Percentiles rank a stretch among this genome's conserved stretches.
Conservation (phyloP, 2,888 invertebrate species). For the Eilema griseolum region DNA sequence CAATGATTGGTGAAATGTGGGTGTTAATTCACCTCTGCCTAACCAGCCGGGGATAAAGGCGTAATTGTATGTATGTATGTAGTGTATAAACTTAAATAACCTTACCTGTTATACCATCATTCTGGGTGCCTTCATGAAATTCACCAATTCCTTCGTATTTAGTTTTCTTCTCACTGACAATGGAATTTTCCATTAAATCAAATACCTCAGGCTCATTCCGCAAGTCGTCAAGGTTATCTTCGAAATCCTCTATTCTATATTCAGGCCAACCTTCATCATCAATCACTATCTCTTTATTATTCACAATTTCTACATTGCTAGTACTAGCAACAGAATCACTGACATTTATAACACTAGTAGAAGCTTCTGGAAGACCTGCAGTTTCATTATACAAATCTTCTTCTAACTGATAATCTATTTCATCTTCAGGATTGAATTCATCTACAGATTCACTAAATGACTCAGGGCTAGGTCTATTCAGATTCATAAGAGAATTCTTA, state of each 20-base stretch:
- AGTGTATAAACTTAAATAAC: neutral
- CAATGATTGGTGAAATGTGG: no score
- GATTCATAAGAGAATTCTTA: conserved; percentile 61
- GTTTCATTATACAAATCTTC: conserved; percentile 66
- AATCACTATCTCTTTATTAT: conserved; percentile 63
- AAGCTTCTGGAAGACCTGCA: conserved; percentile 57
- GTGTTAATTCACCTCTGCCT: no score
- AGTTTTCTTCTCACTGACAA: conserved; percentile 39
- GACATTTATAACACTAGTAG: conserved; percentile 62
- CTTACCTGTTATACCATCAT: conserved; percentile 89
- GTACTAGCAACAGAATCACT: conserved; percentile 65
- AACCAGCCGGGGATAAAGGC: no score
- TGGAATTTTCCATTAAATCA: conserved; percentile 67
- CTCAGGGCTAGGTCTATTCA: conserved; percentile 61
- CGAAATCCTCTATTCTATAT: conserved; percentile 81
- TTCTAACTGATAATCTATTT: conserved; percentile 57
- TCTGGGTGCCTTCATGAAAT: conserved; percentile 88
- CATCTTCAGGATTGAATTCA: conserved; percentile 43
- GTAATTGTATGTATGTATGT: no score
- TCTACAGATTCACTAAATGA: conserved; percentile 57
- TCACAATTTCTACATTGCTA: conserved; percentile 55
- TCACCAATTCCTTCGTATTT: conserved; percentile 84
- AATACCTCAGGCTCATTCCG: conserved; percentile 56
- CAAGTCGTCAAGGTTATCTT: conserved; percentile 63
- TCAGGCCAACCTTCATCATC: conserved; percentile 88